Percentiles rank a stretch among this genome's conserved stretches.
These are phyloP conservation scores for Procambarus virginalis DNA, from an alignment of 1,140 invertebrate genomes.

Conservation along the genomic window DNA sequence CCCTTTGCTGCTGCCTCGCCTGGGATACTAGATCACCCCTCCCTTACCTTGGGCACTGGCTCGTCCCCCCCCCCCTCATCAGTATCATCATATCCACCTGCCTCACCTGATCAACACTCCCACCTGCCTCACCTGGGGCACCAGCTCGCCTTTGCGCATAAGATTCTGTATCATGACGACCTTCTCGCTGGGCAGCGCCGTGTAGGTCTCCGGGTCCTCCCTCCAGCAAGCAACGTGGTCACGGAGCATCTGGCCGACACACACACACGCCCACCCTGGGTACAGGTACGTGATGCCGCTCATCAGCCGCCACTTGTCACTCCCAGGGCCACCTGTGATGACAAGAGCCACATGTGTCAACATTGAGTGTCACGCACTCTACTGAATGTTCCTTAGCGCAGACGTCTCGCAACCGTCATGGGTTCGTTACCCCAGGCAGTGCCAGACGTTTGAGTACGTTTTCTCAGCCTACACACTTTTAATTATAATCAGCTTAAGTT, in stretches of 20 bases:
- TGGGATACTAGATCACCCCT: too few relatives aligned
- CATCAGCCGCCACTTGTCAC: conserved; percentile 84
- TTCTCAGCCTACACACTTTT: too few relatives aligned
- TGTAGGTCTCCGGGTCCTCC: conserved; percentile 46
- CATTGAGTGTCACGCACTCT: too few relatives aligned
- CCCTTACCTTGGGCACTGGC: too few relatives aligned
- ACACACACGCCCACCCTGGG: conserved; percentile 84
- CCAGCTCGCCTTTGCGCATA: conserved; percentile 82
- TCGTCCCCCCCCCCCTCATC: too few relatives aligned
- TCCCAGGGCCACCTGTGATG: conserved; percentile 83
- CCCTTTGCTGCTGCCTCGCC: too few relatives aligned
- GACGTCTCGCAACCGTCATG: too few relatives aligned
- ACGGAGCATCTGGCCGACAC: conserved; percentile 82
- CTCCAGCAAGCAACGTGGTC: conserved; percentile 55
- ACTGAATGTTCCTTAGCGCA: too few relatives aligned
- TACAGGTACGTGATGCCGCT: conserved; percentile 80
- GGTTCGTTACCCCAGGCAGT: too few relatives aligned
- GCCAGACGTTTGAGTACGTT: too few relatives aligned
- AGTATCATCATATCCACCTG: not conserved
- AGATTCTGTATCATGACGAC: conserved; percentile 79
- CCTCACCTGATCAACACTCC: not conserved
- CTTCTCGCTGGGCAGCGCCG: conserved; percentile 65
- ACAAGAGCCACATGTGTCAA: not conserved
- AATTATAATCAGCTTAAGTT: too few relatives aligned
- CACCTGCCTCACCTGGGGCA: conserved; percentile 78